These are phyloP conservation scores for Megamerina dolium DNA, from an alignment of 2,888 invertebrate genomes.

Conservation along the genomic window DNA sequence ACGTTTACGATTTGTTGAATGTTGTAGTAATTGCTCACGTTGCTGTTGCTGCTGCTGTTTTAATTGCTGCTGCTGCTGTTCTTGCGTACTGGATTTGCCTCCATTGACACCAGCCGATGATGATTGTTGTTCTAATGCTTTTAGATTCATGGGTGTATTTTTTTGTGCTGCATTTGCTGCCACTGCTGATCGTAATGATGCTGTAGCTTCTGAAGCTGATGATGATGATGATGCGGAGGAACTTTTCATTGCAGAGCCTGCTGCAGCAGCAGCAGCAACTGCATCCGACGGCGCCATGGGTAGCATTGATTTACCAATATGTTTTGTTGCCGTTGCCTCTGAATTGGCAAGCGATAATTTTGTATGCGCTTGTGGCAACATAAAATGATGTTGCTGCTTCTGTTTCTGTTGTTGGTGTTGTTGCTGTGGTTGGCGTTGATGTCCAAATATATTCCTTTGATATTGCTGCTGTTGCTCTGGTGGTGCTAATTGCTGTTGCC, in stretches of 20 bases:
- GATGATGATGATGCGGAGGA: constrained; percentile 6
- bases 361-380: constrained; percentile 25
- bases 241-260: constrained; percentile 7
- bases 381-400: constrained; percentile 31
- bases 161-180: constrained; percentile 12
- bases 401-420: constrained; percentile 13
- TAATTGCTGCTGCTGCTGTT: constrained; percentile 18
- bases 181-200: constrained; percentile 13
- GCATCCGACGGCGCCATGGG: not conserved
- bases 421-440: constrained; percentile 17
- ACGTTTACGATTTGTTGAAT: constrained; percentile 43
- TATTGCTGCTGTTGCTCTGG: constrained; percentile 25
- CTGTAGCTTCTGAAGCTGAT: constrained; percentile 20
- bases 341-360: constrained; percentile 35
- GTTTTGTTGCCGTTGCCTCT: constrained; percentile 38
- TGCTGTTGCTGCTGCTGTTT: constrained; percentile 27
- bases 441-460: constrained; percentile 36
- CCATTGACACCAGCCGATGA: constrained; percentile 7
- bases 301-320: constrained; percentile 13
- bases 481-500: constrained; percentile 21
- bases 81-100: constrained; percentile 12
- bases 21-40: constrained; percentile 30
- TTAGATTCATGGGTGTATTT: not conserved
- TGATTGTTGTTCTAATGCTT: constrained; percentile 8
- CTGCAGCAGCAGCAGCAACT: not conserved